Evolutionary conservation across 2,113 vertebrate species (phyloP), one percentile per base, ranked within the genome.

Genomic region (Stegastes partitus): DNA sequence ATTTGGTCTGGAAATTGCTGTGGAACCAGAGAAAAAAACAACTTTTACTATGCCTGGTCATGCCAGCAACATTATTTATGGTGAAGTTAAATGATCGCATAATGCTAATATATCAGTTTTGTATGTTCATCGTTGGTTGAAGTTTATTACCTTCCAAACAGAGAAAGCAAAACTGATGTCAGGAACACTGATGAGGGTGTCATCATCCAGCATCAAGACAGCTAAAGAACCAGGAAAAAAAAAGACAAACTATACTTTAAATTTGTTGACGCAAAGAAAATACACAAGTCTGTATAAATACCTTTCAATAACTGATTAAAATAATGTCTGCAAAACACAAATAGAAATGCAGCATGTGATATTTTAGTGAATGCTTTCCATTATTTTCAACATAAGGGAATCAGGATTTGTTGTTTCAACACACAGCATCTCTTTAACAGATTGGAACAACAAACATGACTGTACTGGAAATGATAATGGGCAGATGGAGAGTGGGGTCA

Each of bases 1-100:
- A 99, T 98, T n/a, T 96, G 97, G 71, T 97, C 96, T 51, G 95
- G 93, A 90, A 99, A 98, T 97, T 98, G 97, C 98, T 99, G 92
- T 68, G 91, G 45, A 71, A 49, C n/a, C 31, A 57, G 67, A 69
- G 19, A 57, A 34, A 22, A 22, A 55, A 66, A 45, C 39, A 22
- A 7, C 11, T 28, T 9, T 11, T 1, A 8, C 25, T 49, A 2
- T 47, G 11, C 23, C 22, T 6, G 21, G 9, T 76, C 7, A 15
- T 3, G 12, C 11, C 21, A 50, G 4, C 23, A 23, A 26, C 2
- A 49, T 8, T 53, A 4, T 56, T n/a, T 25, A 39, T 18, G 11
- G 3, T 79, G 50, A 23, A 42, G 12, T 18, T 31, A 28, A 51
- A 49, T 25, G n/a, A 63, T n/a, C 16, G 44, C 11, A 69, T 25